These are phyloP conservation scores for Montipora efflorescens DNA, from an alignment of 64 coral and sea anemone species.

Conservation along the genomic window DNA sequence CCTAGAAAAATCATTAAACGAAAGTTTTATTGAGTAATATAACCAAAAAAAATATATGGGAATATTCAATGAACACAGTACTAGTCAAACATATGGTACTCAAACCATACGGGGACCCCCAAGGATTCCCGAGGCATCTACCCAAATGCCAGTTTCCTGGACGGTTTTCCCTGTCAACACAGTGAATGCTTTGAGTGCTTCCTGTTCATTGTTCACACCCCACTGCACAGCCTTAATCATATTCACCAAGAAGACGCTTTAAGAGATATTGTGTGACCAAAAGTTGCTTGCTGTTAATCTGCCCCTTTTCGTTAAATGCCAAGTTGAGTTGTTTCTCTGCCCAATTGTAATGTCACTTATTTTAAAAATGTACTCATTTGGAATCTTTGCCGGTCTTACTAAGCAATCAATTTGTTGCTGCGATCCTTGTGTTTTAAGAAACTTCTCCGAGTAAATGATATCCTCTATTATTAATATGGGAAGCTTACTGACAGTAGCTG, in stretches of 20 bases:
- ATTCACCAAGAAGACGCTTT: conserved; percentile 17
- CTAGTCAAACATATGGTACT: too few species aligned
- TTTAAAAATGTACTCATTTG: not conserved
- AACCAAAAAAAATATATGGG: too few species aligned
- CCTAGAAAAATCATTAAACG: too few species aligned
- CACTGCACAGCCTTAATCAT: conserved; percentile 5
- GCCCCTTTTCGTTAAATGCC: not conserved
- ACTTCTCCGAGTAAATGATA: too few species aligned
- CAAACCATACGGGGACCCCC: too few species aligned
- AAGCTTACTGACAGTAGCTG: too few species aligned
- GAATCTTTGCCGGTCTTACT: not conserved
- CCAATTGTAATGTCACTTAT: not conserved
- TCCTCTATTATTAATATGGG: too few species aligned
- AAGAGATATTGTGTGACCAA: not conserved
- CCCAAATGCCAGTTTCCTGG: conserved; percentile 19
- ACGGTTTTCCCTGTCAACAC: not conserved
- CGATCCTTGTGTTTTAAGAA: too few species aligned
- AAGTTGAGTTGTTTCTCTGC: conserved; percentile 35
- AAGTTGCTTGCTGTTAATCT: conserved; percentile 32
- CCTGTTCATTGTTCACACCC: not conserved
- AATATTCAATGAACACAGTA: too few species aligned
- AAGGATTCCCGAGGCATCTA: not conserved
- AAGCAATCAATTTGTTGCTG: not conserved
- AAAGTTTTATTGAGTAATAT: too few species aligned
- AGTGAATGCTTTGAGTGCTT: conserved; percentile 24